phyloP scores from a whole-genome alignment of 2,888 invertebrate genomes.

The Cenopis cana region DNA sequence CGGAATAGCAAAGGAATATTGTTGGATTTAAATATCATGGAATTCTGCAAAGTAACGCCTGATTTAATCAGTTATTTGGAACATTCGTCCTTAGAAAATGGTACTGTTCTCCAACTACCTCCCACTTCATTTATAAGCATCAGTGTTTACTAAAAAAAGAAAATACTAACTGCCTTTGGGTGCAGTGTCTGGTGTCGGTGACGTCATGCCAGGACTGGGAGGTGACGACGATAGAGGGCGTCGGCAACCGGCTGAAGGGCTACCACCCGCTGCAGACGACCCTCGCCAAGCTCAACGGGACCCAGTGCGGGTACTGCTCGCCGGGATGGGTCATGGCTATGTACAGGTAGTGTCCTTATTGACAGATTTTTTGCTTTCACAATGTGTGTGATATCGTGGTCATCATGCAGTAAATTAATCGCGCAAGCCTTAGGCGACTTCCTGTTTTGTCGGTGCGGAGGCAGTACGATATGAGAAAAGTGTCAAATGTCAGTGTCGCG shows the following conservation, averaged over 20 bases:
- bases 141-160: neutral
- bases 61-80: too few relatives aligned
- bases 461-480: too few relatives aligned
- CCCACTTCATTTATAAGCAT: neutral
- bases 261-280: conserved; percentile 88
- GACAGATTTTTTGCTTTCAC: too few relatives aligned
- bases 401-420: too few relatives aligned
- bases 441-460: too few relatives aligned
- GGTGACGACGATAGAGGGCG: conserved; percentile 87
- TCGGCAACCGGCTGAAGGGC: conserved; percentile 85
- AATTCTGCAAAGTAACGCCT: too few relatives aligned
- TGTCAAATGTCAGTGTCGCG: too few relatives aligned
- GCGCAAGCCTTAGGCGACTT: too few relatives aligned
- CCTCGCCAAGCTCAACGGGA: conserved; percentile 86
- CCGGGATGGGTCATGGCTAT: conserved; percentile 92
- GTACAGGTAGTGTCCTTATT: conserved; percentile 72
- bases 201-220: conserved; percentile 83
- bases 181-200: conserved; percentile 66
- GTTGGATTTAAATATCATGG: too few relatives aligned
- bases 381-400: too few relatives aligned
- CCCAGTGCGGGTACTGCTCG: conserved; percentile 90
- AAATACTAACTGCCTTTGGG: neutral
- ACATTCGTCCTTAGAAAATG: too few relatives aligned
- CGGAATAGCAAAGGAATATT: too few relatives aligned
- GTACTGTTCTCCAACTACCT: neutral